Percentiles rank a stretch among this genome's conserved stretches.
Conservation (phyloP, 1,140 invertebrate genomes). For the Portunus trituberculatus region DNA sequence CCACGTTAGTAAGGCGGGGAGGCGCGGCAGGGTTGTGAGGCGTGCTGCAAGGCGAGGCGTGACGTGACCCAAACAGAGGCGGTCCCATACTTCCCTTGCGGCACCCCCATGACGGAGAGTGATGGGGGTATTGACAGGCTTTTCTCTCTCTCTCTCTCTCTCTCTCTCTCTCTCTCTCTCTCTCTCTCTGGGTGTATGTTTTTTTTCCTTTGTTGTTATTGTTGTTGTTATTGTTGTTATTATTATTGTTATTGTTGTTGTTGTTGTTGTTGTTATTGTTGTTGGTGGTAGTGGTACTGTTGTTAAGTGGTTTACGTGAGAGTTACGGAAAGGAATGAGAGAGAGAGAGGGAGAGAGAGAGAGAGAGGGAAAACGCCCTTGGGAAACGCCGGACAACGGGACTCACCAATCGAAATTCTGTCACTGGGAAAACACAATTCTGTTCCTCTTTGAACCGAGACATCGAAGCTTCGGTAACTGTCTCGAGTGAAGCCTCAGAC, state of each 20-base stretch:
- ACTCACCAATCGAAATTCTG: not conserved
- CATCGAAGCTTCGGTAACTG: not conserved
- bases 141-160: not conserved
- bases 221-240: not conserved
- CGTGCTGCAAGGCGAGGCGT: not conserved
- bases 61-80: not conserved
- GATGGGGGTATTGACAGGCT: not conserved
- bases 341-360: slow-evolving; percentile 36
- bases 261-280: not conserved
- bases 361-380: slow-evolving; percentile 14
- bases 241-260: not conserved
- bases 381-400: not conserved
- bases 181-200: not conserved
- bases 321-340: not conserved
- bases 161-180: too few species aligned
- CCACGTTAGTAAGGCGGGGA: too few species aligned
- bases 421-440: not conserved
- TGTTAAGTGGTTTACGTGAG: too few species aligned
- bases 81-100: not conserved
- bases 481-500: not conserved
- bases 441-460: not conserved
- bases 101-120: not conserved
- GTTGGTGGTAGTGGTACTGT: too few species aligned
- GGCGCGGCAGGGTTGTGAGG: not conserved
- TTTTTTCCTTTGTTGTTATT: too few species aligned